Evolutionary conservation across 2,797 vertebrate genomes (phyloP).

Genomic region (Melanotaenia pygmaea): DNA sequence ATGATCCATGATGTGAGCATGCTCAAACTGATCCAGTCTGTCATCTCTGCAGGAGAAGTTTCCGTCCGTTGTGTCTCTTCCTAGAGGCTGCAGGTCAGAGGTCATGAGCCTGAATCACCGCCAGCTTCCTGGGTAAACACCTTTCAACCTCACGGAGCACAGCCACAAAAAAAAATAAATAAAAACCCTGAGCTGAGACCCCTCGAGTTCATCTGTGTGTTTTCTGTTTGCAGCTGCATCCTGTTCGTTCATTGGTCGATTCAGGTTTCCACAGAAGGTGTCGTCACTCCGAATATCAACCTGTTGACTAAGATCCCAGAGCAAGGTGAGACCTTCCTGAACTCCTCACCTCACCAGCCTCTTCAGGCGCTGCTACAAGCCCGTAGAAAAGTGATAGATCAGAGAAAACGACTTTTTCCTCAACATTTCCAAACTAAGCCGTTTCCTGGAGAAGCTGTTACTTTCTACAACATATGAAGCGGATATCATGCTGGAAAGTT

Average conservation of each 20-base stretch:
- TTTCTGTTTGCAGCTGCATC: slow-evolving; percentile 43
- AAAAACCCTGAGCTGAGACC: background rate
- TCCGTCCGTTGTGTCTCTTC: slow-evolving; percentile 82
- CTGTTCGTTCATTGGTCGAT: slow-evolving; percentile 86
- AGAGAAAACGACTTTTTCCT: too few species aligned
- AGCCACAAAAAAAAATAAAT: background rate
- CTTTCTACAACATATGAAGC: too few species aligned
- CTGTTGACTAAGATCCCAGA: slow-evolving; percentile 88
- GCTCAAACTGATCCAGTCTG: background rate
- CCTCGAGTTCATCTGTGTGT: background rate
- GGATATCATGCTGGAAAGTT: too few species aligned
- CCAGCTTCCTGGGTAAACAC: slow-evolving; percentile 82
- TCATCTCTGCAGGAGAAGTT: slow-evolving; percentile 84
- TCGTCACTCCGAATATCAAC: slow-evolving; percentile 81
- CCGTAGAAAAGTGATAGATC: too few species aligned
- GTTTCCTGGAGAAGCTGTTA: too few species aligned
- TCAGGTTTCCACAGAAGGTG: slow-evolving; percentile 80
- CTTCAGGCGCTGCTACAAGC: background rate
- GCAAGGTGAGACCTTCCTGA: slow-evolving; percentile 78
- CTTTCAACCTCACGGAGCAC: background rate
- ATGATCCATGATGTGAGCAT: background rate
- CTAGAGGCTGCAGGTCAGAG: slow-evolving; percentile 82
- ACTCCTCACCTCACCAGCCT: background rate
- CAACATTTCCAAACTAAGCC: too few species aligned
- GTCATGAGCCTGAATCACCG: slow-evolving; percentile 81